phyloP scores from a whole-genome alignment of 2,888 invertebrate genomes.

The Pilophorus perplexus region DNA sequence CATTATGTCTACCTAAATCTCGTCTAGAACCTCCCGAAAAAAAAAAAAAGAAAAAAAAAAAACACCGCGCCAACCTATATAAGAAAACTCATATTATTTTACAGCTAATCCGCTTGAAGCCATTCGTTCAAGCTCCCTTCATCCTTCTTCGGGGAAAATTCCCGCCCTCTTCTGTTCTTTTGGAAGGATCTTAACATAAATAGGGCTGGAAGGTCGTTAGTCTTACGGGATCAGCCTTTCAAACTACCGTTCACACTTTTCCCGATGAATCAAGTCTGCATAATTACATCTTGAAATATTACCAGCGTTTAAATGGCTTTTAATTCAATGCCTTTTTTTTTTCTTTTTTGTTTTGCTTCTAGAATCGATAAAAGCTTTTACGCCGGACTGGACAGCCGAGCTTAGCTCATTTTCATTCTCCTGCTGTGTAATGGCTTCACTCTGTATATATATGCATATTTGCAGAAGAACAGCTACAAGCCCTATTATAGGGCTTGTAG shows the following conservation, averaged over 20 bases:
- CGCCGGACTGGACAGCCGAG: too few species aligned
- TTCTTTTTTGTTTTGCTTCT: not conserved
- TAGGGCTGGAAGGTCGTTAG: conserved; percentile 28
- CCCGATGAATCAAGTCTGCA: conserved; percentile 20
- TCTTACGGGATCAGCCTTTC: conserved; percentile 34
- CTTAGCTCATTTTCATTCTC: too few species aligned
- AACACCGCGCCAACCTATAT: conserved; percentile 20
- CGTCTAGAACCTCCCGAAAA: not conserved
- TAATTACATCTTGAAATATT: conserved; percentile 23
- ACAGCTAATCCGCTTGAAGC: conserved; percentile 34
- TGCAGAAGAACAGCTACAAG: too few species aligned
- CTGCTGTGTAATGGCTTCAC: too few species aligned
- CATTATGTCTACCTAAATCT: conserved; percentile 33
- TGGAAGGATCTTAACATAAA: conserved; percentile 33
- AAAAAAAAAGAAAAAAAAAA: not conserved
- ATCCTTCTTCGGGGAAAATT: conserved; percentile 9
- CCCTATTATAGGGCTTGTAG: too few species aligned
- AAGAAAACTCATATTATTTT: conserved; percentile 40
- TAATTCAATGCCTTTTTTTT: not conserved
- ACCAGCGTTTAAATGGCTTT: not conserved
- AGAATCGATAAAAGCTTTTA: too few species aligned
- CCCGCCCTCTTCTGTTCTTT: conserved; percentile 17
- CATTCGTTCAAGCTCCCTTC: conserved; percentile 33
- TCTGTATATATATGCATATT: too few species aligned
- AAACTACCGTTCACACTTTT: conserved; percentile 30